These are phyloP conservation scores for Pyralis farinalis DNA, from an alignment of 2,888 invertebrate genomes.

Conservation along the genomic window DNA sequence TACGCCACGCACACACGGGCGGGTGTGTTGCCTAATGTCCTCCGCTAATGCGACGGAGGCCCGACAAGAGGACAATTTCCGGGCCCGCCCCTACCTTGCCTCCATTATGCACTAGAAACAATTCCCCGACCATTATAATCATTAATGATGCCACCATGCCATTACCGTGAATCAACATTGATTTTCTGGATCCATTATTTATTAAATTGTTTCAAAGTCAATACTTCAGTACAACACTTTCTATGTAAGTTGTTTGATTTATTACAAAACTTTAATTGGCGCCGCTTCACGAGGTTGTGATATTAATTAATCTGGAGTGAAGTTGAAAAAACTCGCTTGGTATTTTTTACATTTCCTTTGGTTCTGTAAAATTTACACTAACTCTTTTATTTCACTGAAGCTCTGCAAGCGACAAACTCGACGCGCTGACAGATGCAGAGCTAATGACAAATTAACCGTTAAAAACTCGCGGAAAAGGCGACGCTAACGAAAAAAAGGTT, in stretches of 20 bases:
- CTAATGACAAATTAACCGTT: constrained; percentile 72
- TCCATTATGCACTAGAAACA: constrained; percentile 69
- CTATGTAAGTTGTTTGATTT: constrained; percentile 12
- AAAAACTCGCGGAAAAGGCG: constrained; percentile 58
- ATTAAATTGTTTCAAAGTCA: constrained; percentile 36
- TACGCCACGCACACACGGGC: constrained; percentile 52
- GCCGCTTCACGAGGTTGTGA: constrained; percentile 4
- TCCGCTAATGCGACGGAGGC: constrained; percentile 64
- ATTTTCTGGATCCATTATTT: constrained; percentile 42
- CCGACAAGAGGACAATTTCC: constrained; percentile 77
- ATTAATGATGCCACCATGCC: constrained; percentile 53
- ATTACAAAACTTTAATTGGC: constrained; percentile 10
- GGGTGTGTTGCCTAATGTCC: constrained; percentile 56
- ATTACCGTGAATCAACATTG: constrained; percentile 46
- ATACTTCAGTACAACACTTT: constrained; percentile 19
- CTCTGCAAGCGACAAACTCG: constrained; percentile 42
- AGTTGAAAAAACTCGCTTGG: constrained; percentile 7
- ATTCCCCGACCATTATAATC: constrained; percentile 67
- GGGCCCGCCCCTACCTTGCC: constrained; percentile 67
- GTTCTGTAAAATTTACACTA: constrained; percentile 27
- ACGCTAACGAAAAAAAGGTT: constrained; percentile 43
- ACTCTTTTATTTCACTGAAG: constrained; percentile 34
- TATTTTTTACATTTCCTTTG: constrained; percentile 3
- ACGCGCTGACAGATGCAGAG: constrained; percentile 61
- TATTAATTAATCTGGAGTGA: constrained; percentile 8